Base-by-base conservation (phyloP, 2,113 vertebrate genomes). In the Lasiurus borealis region DNA sequence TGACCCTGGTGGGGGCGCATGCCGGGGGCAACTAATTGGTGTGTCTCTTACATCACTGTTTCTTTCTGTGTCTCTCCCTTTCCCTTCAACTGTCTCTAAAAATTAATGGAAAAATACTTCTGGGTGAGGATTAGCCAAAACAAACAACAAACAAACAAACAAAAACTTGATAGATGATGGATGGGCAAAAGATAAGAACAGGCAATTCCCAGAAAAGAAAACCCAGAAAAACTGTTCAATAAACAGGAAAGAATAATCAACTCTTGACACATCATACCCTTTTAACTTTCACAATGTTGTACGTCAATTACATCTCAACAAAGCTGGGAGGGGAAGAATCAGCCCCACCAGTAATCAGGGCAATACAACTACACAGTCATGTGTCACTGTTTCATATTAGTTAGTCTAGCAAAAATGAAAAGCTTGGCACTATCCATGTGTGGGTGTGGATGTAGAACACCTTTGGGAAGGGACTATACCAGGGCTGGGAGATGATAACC, bases 151-250 rank as follows among this genome's bases (percentile, higher is more conserved):
- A 27, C 10, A 27, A 27, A 27, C 11, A 64, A 66, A 66, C 91
- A 89, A 88, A 21, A 77, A 88, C 34, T 57, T 27, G 50, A 73
- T n/a, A 44, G 87, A 69, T 73, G 73, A 69, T 73, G 73, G 23
- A 52, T n/a, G 59, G 27, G 27, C 25, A 86, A 94, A 93, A 85
- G 54, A 29, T 81, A 18, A 36, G 44, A 93, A 91, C 10, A 69
- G 52, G 69, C 27, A 87, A 91, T 68, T 91, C 29, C 83, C 23
- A 29, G 62, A 29, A 40, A 7, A 76, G 27, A 10, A 59, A 84
- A 80, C n/a, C 10, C 57, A 94, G 84, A 72, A 44, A 54, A 87
- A 80, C 6, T 86, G 16, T 23, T 44, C 27, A 44, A 54, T 64
- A 31, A 87, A 18, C 57, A 75, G 57, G 76, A 82, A 81, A 75